These are phyloP conservation scores for Burhinus bistriatus DNA, from an alignment of 2,113 vertebrate genomes.

Conservation along the genomic window DNA sequence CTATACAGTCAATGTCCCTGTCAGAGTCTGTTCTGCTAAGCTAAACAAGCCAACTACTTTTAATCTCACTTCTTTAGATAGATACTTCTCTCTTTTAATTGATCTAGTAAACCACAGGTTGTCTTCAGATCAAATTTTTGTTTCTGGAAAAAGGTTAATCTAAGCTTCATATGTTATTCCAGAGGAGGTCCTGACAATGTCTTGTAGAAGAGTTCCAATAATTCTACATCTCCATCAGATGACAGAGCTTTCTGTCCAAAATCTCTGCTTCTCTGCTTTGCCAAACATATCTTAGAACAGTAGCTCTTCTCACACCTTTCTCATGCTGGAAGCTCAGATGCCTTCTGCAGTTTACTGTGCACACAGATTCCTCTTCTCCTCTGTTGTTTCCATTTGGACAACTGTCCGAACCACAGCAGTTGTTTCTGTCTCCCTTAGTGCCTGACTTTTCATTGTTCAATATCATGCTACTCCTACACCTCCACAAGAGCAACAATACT, in stretches of 20 bases:
- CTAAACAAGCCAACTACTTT: neutral
- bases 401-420: neutral
- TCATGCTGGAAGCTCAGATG: neutral
- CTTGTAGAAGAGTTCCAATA: neutral
- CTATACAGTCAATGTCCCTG: rapidly evolving
- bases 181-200: neutral
- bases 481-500: neutral
- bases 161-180: neutral
- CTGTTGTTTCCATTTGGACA: neutral
- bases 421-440: neutral
- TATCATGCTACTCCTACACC: neutral
- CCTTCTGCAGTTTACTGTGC: neutral
- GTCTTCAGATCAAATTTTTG: neutral
- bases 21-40: neutral
- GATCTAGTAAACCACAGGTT: neutral
- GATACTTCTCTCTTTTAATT: neutral
- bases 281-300: neutral
- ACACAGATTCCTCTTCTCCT: neutral
- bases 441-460: neutral
- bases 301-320: neutral
- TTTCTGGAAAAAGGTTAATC: neutral
- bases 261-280: neutral
- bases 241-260: neutral
- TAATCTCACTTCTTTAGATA: neutral
- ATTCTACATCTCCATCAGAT: neutral